phyloP scores from a whole-genome alignment of 2,797 vertebrate species.

The Sebastolobus altivelis region DNA sequence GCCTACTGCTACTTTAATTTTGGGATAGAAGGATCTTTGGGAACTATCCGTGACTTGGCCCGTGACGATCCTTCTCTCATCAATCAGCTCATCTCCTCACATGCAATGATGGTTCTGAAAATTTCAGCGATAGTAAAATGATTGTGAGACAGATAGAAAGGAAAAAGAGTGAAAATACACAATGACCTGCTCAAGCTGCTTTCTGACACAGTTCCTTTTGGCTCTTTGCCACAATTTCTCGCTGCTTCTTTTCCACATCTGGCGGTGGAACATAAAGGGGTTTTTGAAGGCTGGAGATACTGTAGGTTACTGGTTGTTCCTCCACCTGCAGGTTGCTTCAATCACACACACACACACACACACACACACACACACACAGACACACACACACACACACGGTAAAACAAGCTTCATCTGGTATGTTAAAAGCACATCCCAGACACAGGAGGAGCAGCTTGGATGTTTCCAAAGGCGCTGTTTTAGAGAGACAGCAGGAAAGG shows the following conservation, averaged over 20 bases:
- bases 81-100: neutral
- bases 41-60: slow-evolving; percentile 3
- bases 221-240: slow-evolving; percentile 66
- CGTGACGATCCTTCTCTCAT: neutral
- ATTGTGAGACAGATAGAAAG: slow-evolving; percentile 39
- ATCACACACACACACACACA: slow-evolving; percentile 46
- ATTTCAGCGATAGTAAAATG: slow-evolving; percentile 34
- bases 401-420: slow-evolving; percentile 66
- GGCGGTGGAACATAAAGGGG: slow-evolving; percentile 67
- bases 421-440: slow-evolving; percentile 74
- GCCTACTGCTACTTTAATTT: too few species aligned
- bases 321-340: slow-evolving; percentile 75
- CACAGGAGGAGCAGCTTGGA: slow-evolving; percentile 68
- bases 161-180: slow-evolving; percentile 42
- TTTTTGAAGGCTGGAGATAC: slow-evolving; percentile 73
- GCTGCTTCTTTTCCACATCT: slow-evolving; percentile 69
- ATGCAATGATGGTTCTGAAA: slow-evolving; percentile 17
- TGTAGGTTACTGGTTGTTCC: slow-evolving; percentile 73
- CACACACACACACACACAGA: slow-evolving; percentile 25
- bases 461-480: slow-evolving; percentile 76
- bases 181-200: slow-evolving; percentile 55
- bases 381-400: slow-evolving; percentile 39
- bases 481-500: slow-evolving; percentile 70
- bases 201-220: slow-evolving; percentile 66
- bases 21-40: neutral